Percentiles rank a stretch among this genome's conserved stretches.
These are phyloP conservation scores for Orycteropus afer DNA, from an alignment of 2,113 vertebrate genomes.

Conservation along the genomic window DNA sequence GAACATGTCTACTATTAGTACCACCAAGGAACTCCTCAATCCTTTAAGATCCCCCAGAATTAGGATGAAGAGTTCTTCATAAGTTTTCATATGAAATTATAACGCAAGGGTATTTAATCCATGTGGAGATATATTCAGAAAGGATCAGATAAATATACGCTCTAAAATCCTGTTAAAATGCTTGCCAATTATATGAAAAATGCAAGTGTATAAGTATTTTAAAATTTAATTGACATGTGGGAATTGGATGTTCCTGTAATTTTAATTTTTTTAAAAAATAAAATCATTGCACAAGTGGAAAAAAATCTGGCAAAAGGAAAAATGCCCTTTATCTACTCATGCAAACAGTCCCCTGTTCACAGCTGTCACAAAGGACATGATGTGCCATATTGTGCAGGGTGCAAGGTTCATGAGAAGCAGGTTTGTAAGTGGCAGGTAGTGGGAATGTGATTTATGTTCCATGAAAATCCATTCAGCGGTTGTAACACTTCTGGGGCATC, in stretches of 20 bases:
- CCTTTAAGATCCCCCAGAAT: background rate
- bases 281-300: background rate
- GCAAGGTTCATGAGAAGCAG: conserved; percentile 74
- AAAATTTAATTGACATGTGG: background rate
- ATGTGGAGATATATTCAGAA: background rate
- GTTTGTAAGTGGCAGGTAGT: conserved; percentile 56
- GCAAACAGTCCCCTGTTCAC: background rate
- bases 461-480: conserved; percentile 71
- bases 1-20: background rate
- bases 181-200: background rate
- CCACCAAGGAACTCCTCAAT: background rate
- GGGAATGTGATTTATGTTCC: conserved; percentile 76
- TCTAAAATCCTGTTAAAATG: conserved; percentile 9
- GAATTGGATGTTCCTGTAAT: conserved; percentile 18
- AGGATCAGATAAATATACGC: background rate
- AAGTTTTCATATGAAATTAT: background rate
- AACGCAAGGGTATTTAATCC: background rate
- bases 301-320: background rate
- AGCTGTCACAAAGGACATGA: background rate
- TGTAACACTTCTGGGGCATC: background rate
- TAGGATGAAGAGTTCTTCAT: background rate
- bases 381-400: background rate
- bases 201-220: background rate
- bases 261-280: background rate
- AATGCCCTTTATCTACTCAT: background rate